Evolutionary conservation across 1,140 invertebrate species (phyloP).

Genomic region (Ruditapes philippinarum): DNA sequence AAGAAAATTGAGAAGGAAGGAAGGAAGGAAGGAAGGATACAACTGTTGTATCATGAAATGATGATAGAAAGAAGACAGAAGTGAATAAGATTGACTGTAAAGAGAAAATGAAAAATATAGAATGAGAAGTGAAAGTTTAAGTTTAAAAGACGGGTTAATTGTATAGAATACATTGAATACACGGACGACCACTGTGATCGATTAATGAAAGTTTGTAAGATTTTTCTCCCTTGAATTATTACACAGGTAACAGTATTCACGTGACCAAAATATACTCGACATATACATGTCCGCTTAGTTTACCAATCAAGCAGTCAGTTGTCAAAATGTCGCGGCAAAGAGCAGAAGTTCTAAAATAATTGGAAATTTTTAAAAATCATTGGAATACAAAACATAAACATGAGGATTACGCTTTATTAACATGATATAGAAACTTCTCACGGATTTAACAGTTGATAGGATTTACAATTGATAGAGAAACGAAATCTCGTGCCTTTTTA

Average conservation of each 20-base stretch:
- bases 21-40: too few species aligned
- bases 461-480: neutral
- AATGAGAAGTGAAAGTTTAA: too few species aligned
- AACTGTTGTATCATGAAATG: too few species aligned
- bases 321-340: conserved; percentile 47
- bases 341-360: neutral
- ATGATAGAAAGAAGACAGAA: too few species aligned
- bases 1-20: too few species aligned
- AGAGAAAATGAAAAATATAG: too few species aligned
- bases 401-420: neutral
- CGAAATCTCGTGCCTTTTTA: neutral
- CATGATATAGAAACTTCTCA: neutral
- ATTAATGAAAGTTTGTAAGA: conserved; percentile 11
- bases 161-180: too few species aligned
- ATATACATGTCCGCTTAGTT: conserved; percentile 23
- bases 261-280: too few species aligned
- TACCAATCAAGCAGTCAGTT: conserved; percentile 11
- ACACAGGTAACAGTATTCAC: conserved; percentile 9
- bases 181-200: too few species aligned
- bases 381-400: neutral
- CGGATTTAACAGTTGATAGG: neutral
- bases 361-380: neutral
- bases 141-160: too few species aligned
- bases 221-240: conserved; percentile 21
- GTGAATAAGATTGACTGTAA: too few species aligned